Evolutionary conservation across 1,140 invertebrate genomes (phyloP).

Genomic region (Euwallacea fornicatus): DNA sequence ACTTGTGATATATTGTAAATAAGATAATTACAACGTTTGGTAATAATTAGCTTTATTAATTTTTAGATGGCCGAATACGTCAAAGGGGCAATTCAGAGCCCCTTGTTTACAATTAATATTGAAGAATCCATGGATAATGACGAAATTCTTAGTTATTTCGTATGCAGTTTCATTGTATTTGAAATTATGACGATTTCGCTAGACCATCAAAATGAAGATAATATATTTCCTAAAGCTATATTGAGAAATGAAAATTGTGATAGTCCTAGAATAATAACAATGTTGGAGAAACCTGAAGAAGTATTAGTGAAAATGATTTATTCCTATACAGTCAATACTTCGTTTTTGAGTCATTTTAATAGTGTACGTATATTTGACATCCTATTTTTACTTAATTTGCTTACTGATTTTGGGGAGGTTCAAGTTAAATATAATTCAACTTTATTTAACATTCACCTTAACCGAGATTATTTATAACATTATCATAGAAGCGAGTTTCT

Average conservation of each 20-base stretch:
- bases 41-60: neutral
- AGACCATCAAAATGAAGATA: conserved; percentile 23
- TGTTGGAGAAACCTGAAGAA: conserved; percentile 4
- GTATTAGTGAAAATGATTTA: conserved; percentile 11
- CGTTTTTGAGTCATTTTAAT: conserved; percentile 27
- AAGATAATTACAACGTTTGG: neutral
- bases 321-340: conserved; percentile 10
- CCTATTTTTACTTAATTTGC: too few relatives aligned
- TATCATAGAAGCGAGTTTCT: too few relatives aligned
- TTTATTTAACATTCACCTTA: too few relatives aligned
- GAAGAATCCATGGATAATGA: conserved; percentile 28
- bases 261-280: too few relatives aligned
- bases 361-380: conserved; percentile 15
- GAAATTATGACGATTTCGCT: conserved; percentile 33
- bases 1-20: neutral
- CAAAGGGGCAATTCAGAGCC: conserved; percentile 41
- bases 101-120: conserved; percentile 25
- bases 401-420: neutral
- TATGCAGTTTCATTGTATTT: conserved; percentile 42
- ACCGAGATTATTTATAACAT: too few relatives aligned
- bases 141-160: conserved; percentile 43
- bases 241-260: too few relatives aligned
- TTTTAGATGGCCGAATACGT: conserved; percentile 45
- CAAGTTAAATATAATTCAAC: neutral
- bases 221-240: neutral